Conservation (phyloP, 2,113 vertebrate genomes). For the Daubentonia madagascariensis region DNA sequence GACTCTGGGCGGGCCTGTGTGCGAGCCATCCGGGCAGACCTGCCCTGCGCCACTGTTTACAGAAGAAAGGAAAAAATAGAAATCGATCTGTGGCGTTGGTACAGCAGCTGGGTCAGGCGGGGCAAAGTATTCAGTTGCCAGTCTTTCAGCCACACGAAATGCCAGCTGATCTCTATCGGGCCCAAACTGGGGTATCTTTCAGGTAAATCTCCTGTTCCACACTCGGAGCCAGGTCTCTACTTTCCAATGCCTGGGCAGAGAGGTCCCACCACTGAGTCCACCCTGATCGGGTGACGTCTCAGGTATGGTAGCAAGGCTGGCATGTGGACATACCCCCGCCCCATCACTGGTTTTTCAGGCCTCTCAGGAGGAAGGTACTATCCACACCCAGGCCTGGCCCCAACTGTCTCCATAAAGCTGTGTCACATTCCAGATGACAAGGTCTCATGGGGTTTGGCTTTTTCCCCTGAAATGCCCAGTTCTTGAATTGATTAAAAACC, state of each 20-base stretch:
- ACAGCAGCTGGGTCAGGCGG: conserved; percentile 61
- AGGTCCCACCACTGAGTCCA: conserved; percentile 45
- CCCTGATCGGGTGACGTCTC: conserved; percentile 73
- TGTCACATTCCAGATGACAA: background rate
- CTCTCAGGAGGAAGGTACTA: background rate
- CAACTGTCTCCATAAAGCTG: background rate
- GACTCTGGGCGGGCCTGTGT: conserved; percentile 4
- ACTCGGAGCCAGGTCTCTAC: conserved; percentile 69
- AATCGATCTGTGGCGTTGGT: background rate
- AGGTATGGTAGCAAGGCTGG: conserved; percentile 8
- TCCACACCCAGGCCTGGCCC: conserved; percentile 37
- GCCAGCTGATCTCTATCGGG: conserved; percentile 69
- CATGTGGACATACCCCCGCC: conserved; percentile 57
- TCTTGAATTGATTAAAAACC: background rate
- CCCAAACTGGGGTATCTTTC: conserved; percentile 65
- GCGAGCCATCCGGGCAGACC: conserved; percentile 13
- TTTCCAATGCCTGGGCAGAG: conserved; percentile 78
- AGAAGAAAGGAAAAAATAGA: conserved; percentile 68
- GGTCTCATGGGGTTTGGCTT: background rate
- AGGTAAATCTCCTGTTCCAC: conserved; percentile 81
- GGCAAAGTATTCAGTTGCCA: conserved; percentile 66
- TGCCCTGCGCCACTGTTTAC: conserved; percentile 62
- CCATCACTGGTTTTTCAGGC: background rate
- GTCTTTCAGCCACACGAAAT: conserved; percentile 64
- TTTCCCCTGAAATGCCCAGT: conserved; percentile 1